Evolutionary conservation across 2,888 invertebrate genomes (phyloP), one percentile per base, ranked within the genome.

Genomic region (Lymantria dispar): DNA sequence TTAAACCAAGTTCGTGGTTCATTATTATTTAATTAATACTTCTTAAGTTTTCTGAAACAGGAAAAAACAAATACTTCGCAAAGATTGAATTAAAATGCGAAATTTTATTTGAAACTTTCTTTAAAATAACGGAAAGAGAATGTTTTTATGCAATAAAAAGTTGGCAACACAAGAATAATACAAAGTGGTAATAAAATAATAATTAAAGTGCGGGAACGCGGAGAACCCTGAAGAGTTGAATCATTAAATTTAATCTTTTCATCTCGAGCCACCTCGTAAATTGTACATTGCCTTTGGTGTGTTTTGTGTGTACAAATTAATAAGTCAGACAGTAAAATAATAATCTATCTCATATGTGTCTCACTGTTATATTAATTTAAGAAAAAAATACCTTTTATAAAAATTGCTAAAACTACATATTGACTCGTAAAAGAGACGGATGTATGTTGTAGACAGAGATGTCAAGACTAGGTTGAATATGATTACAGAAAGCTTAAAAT

Each of bases 141-240:
- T n/a, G 43, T 44, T 60, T 48, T 48, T 50, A 45, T 42, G 43
- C 14, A 40, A 40, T 37, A 63, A 66, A 49, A 52, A 59, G 47
- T 47, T 55, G 46, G 43, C 54, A 50, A 50, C 45, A 47, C 22
- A 39, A 45, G 7, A 36, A n/a, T 14, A 30, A 29, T 33, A 33
- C 22, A 45, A 0, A 40, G 45, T 29, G 54, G 56, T 48, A 59
- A 59, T 63, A 67, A 59, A 47, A 60, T 47, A 54, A 48, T 69
- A 69, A 69, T 68, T 64, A 59, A 62, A 55, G 54, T 58, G 44
- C 49, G 49, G 48, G 41, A 40, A 36, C 36, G 36, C 50, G 43
- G 48, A 43, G 43, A 52, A 52, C 55, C 54, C 29, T 50, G 50
- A 66, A 66, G 56, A 69, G 60, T 53, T 55, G 52, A 43, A 69